A percentile compares a stretch with the other conserved stretches of the same genome.
Conservation (phyloP, 2,797 vertebrate genomes). For the Zenarchopterus dispar region DNA sequence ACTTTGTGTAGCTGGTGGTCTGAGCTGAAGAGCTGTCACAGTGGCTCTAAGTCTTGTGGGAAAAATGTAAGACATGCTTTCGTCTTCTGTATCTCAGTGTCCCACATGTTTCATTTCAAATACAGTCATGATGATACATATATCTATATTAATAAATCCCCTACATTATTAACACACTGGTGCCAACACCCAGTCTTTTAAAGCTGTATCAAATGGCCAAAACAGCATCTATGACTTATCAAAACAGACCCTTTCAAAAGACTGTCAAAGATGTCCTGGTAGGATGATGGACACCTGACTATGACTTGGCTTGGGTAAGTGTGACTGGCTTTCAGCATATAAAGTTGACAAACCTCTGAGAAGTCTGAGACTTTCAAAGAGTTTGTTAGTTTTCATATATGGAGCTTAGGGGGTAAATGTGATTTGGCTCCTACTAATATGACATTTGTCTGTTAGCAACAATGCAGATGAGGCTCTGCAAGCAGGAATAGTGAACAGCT, state of each 20-base stretch:
- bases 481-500: slow-evolving; percentile 59
- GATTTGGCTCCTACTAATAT: slow-evolving; percentile 66
- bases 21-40: slow-evolving; percentile 46
- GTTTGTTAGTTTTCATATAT: slow-evolving; percentile 21
- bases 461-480: slow-evolving; percentile 48
- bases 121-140: neutral
- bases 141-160: neutral
- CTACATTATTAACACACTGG: slow-evolving; percentile 1
- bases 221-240: neutral
- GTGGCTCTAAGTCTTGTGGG: slow-evolving; percentile 34
- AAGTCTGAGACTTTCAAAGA: slow-evolving; percentile 33
- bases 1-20: slow-evolving; percentile 75
- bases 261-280: slow-evolving; percentile 22
- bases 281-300: slow-evolving; percentile 37
- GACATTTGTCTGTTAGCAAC: slow-evolving; percentile 74
- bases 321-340: slow-evolving; percentile 75
- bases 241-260: neutral
- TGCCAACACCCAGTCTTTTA: neutral
- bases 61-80: neutral
- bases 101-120: slow-evolving; percentile 4
- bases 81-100: neutral
- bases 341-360: slow-evolving; percentile 69
- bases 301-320: slow-evolving; percentile 38
- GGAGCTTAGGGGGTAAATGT: slow-evolving; percentile 43
- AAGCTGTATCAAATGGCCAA: slow-evolving; percentile 1